Evolutionary conservation across 2,113 vertebrate species (phyloP).

Genomic region (Pipra filicauda): DNA sequence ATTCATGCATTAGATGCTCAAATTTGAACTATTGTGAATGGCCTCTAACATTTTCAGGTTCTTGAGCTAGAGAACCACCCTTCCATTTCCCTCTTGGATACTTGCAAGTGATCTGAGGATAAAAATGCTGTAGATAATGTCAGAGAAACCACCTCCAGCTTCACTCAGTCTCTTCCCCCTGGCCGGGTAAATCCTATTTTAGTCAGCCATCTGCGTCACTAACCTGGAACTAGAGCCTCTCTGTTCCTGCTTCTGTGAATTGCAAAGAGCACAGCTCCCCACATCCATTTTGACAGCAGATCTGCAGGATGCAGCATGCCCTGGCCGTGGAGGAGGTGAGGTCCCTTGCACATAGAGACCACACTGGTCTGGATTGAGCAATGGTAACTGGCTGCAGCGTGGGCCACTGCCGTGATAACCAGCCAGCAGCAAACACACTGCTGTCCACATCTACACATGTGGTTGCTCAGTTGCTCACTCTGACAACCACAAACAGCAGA

Average conservation of each 20-base stretch:
- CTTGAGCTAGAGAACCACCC: neutral
- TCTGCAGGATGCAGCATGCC: neutral
- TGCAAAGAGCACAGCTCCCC: neutral
- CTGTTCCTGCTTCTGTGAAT: neutral
- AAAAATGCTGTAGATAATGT: neutral
- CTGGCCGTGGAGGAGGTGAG: neutral
- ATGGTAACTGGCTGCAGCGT: neutral
- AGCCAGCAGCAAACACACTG: neutral
- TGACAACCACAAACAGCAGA: neutral
- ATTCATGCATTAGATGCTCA: neutral
- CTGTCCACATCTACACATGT: neutral
- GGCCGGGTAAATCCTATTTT: slow-evolving; percentile 25
- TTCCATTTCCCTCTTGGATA: neutral
- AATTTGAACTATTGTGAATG: neutral
- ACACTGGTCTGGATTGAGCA: neutral
- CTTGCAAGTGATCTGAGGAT: neutral
- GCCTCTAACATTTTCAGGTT: neutral
- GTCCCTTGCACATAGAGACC: neutral
- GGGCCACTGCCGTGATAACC: neutral
- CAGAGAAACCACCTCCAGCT: slow-evolving; percentile 17
- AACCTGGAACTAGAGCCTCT: slow-evolving; percentile 11
- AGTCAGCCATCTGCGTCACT: neutral
- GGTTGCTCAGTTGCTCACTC: neutral
- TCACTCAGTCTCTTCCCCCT: neutral
- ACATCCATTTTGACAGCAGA: neutral